Conservation (phyloP, 1,140 invertebrate species). For the Macrobrachium nipponense region DNA sequence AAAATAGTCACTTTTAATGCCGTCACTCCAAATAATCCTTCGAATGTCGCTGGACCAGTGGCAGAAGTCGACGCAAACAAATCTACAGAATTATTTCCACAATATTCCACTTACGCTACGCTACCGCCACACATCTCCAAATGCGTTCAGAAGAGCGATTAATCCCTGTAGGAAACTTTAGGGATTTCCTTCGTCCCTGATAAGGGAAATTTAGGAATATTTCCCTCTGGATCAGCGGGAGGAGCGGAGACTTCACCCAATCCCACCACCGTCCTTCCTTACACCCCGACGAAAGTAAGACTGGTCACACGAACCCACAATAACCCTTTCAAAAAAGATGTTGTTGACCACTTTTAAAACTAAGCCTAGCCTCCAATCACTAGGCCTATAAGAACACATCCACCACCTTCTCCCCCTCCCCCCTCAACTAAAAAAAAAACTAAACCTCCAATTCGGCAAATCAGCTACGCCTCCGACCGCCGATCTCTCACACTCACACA, state of each 20-base stretch:
- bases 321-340: conserved; percentile 49
- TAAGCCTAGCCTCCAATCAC: conserved; percentile 48
- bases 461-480: conserved; percentile 49
- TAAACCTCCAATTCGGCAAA: conserved; percentile 31
- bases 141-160: too few species aligned
- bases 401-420: background rate
- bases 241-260: conserved; percentile 5
- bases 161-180: too few species aligned
- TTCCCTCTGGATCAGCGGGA: background rate
- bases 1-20: too few species aligned
- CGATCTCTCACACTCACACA: background rate
- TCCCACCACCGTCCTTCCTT: conserved; percentile 25
- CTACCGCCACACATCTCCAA: too few species aligned
- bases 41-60: too few species aligned
- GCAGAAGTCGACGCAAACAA: too few species aligned
- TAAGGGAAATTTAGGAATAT: too few species aligned
- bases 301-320: conserved; percentile 46
- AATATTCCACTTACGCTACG: too few species aligned
- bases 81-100: too few species aligned
- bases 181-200: too few species aligned
- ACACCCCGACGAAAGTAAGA: conserved; percentile 28
- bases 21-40: too few species aligned
- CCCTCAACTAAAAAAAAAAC: background rate
- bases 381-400: conserved; percentile 47
- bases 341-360: conserved; percentile 53